Conservation (phyloP, 2,888 invertebrate genomes). For the Phragmatobia fuliginosa region DNA sequence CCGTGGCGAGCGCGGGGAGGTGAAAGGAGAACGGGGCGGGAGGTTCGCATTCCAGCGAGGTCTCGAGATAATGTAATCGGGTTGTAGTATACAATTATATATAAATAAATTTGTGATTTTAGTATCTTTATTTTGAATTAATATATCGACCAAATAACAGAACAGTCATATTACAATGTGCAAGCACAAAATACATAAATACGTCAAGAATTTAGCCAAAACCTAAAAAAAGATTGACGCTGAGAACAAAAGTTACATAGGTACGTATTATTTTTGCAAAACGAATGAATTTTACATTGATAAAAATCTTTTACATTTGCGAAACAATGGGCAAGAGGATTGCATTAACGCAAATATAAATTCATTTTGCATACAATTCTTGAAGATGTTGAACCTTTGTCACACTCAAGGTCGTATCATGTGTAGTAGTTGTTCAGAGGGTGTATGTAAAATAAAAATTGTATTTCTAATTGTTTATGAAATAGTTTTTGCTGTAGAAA, state of each 20-base stretch:
- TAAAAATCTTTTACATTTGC: constrained; percentile 1
- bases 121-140: background rate
- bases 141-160: background rate
- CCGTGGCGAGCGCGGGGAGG: too few species aligned
- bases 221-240: background rate
- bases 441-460: too few species aligned
- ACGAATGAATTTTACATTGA: background rate
- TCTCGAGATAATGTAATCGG: too few species aligned
- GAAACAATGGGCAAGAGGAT: background rate
- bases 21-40: too few species aligned
- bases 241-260: background rate
- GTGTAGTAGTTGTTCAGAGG: too few species aligned
- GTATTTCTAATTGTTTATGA: too few species aligned
- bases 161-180: background rate
- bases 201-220: background rate
- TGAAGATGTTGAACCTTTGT: background rate
- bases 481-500: too few species aligned
- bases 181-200: background rate
- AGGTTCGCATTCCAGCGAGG: too few species aligned
- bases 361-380: constrained; percentile 2
- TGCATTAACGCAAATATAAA: background rate
- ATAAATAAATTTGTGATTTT: background rate
- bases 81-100: too few species aligned
- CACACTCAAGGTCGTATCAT: background rate
- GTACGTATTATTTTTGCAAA: background rate